Evolutionary conservation across 1,140 invertebrate genomes (phyloP), one percentile per base, ranked within the genome.

Genomic region (Drosophila pandora): DNA sequence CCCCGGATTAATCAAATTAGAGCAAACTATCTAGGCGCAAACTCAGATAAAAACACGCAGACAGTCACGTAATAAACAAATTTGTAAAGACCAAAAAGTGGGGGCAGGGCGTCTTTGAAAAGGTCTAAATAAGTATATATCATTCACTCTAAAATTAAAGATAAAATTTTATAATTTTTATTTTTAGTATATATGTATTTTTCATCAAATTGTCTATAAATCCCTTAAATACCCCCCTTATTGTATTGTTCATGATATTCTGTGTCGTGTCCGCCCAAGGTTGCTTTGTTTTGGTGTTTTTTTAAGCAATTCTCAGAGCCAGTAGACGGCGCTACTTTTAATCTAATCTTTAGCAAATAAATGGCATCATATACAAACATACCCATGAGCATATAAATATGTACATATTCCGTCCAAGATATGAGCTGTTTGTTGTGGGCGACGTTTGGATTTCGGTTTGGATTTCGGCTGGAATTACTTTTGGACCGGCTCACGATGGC

Each of bases 261-360:
- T 0, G 5, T 25, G 3, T 21, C 9, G 17, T 32, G 2, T 8
- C 17, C 12, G 53, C 41, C 60, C 34, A 74, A 58, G 23, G 41
- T 65, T 37, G 60, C 21, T 48, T 65, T 41, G 13, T 3, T 65
- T 73, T 47, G 8, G n/a, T 13, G 41, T 62, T 17, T 61, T 75
- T 74, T 74, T 47, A 43, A 39, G 41, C 55, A 50, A 37, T 77
- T 65, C 54, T 59, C 28, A 13, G 52, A 23, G 56, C 17, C 62
- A 50, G 56, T 63, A 79, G 57, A 75, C 58, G 74, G 64, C 58
- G 56, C 60, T 82, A 64, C 59, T 49, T 76, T 85, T 85, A 87
- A 87, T 87, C 82, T 87, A 88, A 87, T 87, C 78, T 81, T 43
- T 50, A 58, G 54, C 48, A 58, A 70, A 78, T 58, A 78, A 81